phyloP scores from a whole-genome alignment of 2,113 vertebrate species.

The Myotis lucifugus region DNA sequence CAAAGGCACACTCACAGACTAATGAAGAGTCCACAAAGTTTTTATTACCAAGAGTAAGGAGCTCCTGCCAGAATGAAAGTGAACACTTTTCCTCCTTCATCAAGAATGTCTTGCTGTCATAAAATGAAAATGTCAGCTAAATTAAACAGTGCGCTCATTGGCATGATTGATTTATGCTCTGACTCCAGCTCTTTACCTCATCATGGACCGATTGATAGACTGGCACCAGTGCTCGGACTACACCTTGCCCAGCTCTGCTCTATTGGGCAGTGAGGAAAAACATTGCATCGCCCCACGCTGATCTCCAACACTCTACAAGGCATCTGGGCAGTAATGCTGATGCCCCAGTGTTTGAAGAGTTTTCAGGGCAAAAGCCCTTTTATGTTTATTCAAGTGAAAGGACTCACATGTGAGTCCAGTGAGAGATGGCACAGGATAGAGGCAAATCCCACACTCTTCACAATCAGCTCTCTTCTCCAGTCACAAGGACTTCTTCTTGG shows the following conservation, averaged over 20 bases:
- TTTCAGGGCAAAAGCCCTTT: background rate
- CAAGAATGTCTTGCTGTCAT: background rate
- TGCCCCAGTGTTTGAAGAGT: background rate
- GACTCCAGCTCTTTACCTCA: background rate
- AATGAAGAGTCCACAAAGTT: background rate
- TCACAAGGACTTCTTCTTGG: background rate
- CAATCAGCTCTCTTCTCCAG: background rate
- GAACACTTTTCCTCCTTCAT: background rate
- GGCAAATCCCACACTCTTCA: background rate
- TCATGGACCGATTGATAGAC: background rate
- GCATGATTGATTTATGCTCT: background rate
- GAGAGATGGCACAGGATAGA: background rate
- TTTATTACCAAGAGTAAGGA: background rate
- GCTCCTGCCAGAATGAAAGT: background rate
- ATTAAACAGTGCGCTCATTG: background rate
- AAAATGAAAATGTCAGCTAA: background rate
- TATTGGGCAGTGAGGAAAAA: background rate
- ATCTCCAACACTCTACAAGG: background rate
- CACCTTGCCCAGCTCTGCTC: background rate
- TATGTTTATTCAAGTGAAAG: background rate
- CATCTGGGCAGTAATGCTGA: background rate
- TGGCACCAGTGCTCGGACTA: no score
- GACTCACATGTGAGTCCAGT: background rate
- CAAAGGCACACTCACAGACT: background rate
- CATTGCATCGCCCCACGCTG: background rate